phyloP scores from a whole-genome alignment of 92 coral and sea anemone species.

The Chrysogorgia sp. region DNA sequence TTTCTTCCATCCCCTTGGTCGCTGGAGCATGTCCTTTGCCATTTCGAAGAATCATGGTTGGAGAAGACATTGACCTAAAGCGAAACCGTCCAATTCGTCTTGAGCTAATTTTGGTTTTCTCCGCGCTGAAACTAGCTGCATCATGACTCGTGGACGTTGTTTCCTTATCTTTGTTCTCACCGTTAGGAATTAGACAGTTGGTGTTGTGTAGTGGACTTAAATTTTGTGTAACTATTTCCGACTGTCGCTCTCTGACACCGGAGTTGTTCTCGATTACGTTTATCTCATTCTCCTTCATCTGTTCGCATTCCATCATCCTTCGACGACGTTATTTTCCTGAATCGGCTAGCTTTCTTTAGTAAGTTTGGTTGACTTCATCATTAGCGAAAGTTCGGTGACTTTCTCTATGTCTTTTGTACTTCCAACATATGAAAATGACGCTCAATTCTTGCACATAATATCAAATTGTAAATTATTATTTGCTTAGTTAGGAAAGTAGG shows the following conservation, averaged over 20 bases:
- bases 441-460: background rate
- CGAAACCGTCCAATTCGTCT: background rate
- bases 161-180: background rate
- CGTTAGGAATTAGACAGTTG: background rate
- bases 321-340: background rate
- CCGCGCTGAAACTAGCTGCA: background rate
- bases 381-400: too few species aligned
- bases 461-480: conserved; percentile 25
- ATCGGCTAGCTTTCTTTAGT: background rate
- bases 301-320: conserved; percentile 1
- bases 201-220: background rate
- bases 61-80: background rate
- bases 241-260: background rate
- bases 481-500: conserved; percentile 29
- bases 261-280: background rate
- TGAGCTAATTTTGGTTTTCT: background rate
- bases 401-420: background rate
- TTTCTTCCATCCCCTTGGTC: background rate
- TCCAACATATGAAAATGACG: background rate
- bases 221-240: conserved; percentile 4
- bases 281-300: background rate
- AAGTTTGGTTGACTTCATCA: background rate
- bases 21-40: too few species aligned
- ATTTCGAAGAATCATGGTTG: background rate
- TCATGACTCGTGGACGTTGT: background rate